Conservation (phyloP, 64 coral and sea anemone species). For the Pachyseris speciosa region DNA sequence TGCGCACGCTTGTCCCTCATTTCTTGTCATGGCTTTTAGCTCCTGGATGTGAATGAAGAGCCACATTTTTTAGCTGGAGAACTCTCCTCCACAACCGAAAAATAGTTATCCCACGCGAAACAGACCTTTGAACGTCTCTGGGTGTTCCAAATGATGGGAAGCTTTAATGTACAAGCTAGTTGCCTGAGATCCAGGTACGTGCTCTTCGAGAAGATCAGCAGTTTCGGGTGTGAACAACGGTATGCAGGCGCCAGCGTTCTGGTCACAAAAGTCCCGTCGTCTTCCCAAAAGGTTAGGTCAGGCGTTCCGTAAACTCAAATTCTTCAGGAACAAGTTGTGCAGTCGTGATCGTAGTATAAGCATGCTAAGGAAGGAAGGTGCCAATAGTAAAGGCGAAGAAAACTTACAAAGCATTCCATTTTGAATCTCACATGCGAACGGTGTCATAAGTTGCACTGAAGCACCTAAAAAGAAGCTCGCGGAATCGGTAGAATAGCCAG, state of each 20-base stretch:
- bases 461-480: not conserved
- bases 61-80: constrained; percentile 5
- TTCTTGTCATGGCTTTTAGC: constrained; percentile 15
- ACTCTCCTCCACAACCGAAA: constrained; percentile 15
- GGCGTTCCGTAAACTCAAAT: constrained; percentile 65
- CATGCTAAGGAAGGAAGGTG: constrained; percentile 51
- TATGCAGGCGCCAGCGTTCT: constrained; percentile 67
- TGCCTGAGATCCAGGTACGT: constrained; percentile 56
- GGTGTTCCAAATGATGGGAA: not conserved
- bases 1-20: no score
- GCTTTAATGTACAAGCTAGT: constrained; percentile 63
- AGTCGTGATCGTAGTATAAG: constrained; percentile 63
- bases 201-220: constrained; percentile 61
- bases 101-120: constrained; percentile 32
- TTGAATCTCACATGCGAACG: not conserved
- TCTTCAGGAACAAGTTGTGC: constrained; percentile 69
- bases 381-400: constrained; percentile 65
- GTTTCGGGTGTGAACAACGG: constrained; percentile 6
- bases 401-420: not conserved
- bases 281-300: constrained; percentile 69
- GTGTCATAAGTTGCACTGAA: not conserved
- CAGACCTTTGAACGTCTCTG: constrained; percentile 19
- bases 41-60: constrained; percentile 6
- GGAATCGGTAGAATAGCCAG: constrained; percentile 3
- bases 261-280: constrained; percentile 34